Evolutionary conservation across 2,113 vertebrate genomes (phyloP).

Genomic region (Percina caprodes): DNA sequence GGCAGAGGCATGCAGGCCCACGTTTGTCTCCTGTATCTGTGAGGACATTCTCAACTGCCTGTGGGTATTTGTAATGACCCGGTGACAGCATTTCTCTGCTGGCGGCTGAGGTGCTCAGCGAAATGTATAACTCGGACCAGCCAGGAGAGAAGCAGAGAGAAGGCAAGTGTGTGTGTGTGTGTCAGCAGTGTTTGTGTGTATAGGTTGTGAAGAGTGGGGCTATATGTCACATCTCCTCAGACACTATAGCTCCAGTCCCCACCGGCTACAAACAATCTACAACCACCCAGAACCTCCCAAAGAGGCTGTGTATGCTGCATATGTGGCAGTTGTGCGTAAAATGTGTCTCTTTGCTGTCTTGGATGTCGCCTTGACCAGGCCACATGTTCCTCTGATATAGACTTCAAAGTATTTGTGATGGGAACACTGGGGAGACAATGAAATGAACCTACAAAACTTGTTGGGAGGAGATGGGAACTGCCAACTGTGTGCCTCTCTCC

Average conservation of each 20-base stretch:
- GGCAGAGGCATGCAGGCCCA: slow-evolving; percentile 40
- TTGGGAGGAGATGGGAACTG: slow-evolving; percentile 34
- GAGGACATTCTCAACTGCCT: slow-evolving; percentile 65
- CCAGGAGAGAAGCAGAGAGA: slow-evolving; percentile 44
- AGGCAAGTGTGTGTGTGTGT: slow-evolving; percentile 11
- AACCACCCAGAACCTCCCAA: slow-evolving; percentile 45
- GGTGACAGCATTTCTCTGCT: slow-evolving; percentile 68
- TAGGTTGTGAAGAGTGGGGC: slow-evolving; percentile 38
- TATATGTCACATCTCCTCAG: slow-evolving; percentile 70
- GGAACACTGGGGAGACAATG: slow-evolving; percentile 60
- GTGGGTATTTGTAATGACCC: slow-evolving; percentile 76
- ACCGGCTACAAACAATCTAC: slow-evolving; percentile 66
- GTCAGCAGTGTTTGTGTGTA: slow-evolving; percentile 44
- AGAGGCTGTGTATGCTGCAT: slow-evolving; percentile 36
- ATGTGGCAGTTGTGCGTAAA: slow-evolving; percentile 52
- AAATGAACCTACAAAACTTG: slow-evolving; percentile 57
- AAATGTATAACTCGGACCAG: slow-evolving; percentile 76
- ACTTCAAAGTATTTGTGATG: slow-evolving; percentile 41
- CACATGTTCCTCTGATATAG: slow-evolving; percentile 54
- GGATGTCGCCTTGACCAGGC: slow-evolving; percentile 52
- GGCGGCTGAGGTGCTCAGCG: slow-evolving; percentile 67
- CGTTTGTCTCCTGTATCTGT: slow-evolving; percentile 64
- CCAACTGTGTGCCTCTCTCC: slow-evolving; percentile 59
- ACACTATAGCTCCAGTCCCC: slow-evolving; percentile 53
- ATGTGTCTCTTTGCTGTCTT: slow-evolving; percentile 50